Evolutionary conservation across 1,140 invertebrate genomes (phyloP).

Genomic region (Antheraea pernyi): DNA sequence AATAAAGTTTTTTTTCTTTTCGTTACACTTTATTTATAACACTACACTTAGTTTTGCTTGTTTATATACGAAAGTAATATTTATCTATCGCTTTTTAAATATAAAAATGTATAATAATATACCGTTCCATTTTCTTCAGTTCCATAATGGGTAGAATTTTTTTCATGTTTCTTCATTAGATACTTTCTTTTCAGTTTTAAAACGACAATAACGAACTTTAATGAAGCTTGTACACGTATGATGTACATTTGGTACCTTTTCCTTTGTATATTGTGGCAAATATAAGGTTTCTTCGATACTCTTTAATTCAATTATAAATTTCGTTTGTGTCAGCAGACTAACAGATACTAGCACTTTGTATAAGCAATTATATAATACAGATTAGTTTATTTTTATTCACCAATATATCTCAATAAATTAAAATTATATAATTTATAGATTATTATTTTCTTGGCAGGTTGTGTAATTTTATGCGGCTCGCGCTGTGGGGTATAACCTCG

Average conservation of each 20-base stretch:
- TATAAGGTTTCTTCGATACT: slow-evolving; percentile 3
- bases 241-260: slow-evolving; percentile 37
- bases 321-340: not conserved
- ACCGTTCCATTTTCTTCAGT: slow-evolving; percentile 45
- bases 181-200: slow-evolving; percentile 6
- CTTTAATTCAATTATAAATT: not conserved
- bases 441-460: not conserved
- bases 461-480: not conserved
- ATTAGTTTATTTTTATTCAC: not conserved
- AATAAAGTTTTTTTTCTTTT: no score
- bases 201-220: not conserved
- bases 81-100: not conserved
- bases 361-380: not conserved
- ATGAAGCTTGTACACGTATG: slow-evolving; percentile 31
- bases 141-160: slow-evolving; percentile 29
- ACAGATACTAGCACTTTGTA: not conserved
- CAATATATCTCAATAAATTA: no score
- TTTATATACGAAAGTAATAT: slow-evolving; percentile 7
- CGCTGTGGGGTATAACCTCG: not conserved
- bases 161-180: slow-evolving; percentile 37
- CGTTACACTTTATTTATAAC: no score
- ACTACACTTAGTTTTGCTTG: no score
- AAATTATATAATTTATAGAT: no score
- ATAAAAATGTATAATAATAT: slow-evolving; percentile 13
- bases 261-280: slow-evolving; percentile 14